Conservation (phyloP, 2,888 invertebrate species). For the Lasioglossum leucozonium region DNA sequence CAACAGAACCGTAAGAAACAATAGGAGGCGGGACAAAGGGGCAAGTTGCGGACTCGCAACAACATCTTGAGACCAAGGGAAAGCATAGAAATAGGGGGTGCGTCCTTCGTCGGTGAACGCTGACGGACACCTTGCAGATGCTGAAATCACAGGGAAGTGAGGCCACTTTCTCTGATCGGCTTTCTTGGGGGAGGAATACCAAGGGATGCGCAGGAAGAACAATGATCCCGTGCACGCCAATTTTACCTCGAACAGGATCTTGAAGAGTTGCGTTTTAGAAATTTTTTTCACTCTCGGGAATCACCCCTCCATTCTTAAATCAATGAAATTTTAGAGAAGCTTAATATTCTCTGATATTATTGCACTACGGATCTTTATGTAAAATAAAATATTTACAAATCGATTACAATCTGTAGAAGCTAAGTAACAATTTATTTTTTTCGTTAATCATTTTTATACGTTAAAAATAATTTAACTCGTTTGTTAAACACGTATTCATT, state of each 20-base stretch:
- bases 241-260: neutral
- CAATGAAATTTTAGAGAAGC: too few species aligned
- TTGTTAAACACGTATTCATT: too few species aligned
- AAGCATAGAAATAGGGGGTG: neutral
- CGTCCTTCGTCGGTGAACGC: neutral
- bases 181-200: neutral
- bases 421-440: too few species aligned
- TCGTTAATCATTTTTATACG: too few species aligned
- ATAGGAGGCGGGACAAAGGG: neutral
- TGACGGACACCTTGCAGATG: neutral
- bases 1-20: slow-evolving; percentile 9
- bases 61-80: neutral
- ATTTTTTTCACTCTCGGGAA: neutral
- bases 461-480: too few species aligned
- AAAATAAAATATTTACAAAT: too few species aligned
- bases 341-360: too few species aligned
- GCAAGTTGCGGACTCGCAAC: neutral
- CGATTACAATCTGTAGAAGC: too few species aligned
- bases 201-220: neutral
- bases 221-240: neutral
- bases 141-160: neutral
- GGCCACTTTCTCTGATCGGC: neutral
- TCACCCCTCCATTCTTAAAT: too few species aligned
- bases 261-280: neutral
- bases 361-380: too few species aligned